Evolutionary conservation across 2,888 invertebrate species (phyloP).

Genomic region (Axea sp.): DNA sequence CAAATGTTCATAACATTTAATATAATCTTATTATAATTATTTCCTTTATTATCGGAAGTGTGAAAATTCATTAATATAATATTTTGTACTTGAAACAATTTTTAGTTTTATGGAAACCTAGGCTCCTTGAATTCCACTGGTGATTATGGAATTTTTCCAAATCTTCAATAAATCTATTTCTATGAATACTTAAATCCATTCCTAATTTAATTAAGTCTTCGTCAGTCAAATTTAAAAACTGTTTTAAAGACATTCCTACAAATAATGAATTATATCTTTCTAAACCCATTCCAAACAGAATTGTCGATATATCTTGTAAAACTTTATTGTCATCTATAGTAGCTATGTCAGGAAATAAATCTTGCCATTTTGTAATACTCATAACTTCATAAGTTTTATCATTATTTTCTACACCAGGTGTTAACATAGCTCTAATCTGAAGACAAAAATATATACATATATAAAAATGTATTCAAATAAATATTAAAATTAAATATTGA

Average conservation of each 20-base stretch:
- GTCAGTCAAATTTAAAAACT: slow-evolving; percentile 82
- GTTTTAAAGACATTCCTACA: slow-evolving; percentile 80
- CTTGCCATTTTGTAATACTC: slow-evolving; percentile 79
- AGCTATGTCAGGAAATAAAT: slow-evolving; percentile 80
- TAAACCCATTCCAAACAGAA: slow-evolving; percentile 83
- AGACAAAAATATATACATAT: slow-evolving; percentile 17
- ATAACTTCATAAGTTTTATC: slow-evolving; percentile 66
- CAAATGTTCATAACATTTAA: slow-evolving; percentile 65
- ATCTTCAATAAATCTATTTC: slow-evolving; percentile 81
- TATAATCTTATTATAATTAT: too few relatives aligned
- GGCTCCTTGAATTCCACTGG: slow-evolving; percentile 80
- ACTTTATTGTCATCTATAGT: slow-evolving; percentile 57
- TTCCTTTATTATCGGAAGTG: too few relatives aligned
- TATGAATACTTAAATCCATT: slow-evolving; percentile 82
- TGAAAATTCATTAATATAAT: not conserved
- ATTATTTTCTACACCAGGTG: slow-evolving; percentile 51
- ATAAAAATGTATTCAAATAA: too few relatives aligned
- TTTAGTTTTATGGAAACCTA: slow-evolving; percentile 65
- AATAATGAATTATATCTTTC: slow-evolving; percentile 80
- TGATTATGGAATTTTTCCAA: slow-evolving; percentile 82
- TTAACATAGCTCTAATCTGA: slow-evolving; percentile 67
- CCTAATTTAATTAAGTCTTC: slow-evolving; percentile 82
- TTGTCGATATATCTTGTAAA: slow-evolving; percentile 80
- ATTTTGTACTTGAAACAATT: slow-evolving; percentile 64
- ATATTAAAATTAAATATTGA: too few relatives aligned